Evolutionary conservation across 2,113 vertebrate genomes (phyloP).

Genomic region (Hippocampus abdominalis): DNA sequence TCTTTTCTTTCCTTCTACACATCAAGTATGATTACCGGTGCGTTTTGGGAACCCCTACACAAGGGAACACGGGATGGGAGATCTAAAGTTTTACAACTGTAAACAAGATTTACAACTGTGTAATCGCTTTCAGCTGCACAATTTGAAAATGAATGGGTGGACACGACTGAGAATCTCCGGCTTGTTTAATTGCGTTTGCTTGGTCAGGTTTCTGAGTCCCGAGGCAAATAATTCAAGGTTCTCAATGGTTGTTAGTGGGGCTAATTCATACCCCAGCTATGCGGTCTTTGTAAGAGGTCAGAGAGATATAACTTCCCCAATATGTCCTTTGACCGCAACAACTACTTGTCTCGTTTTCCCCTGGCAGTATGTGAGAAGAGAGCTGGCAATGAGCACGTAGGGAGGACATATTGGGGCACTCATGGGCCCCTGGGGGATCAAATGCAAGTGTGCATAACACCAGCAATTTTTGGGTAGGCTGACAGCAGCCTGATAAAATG

Average conservation of each 20-base stretch:
- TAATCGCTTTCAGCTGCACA: slow-evolving; percentile 49
- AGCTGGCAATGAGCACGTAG: not conserved
- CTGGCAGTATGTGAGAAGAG: not conserved
- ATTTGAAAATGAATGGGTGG: slow-evolving; percentile 38
- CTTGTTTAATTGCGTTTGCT: slow-evolving; percentile 56
- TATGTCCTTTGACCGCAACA: slow-evolving; percentile 65
- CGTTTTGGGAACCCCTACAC: not conserved
- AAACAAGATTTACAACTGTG: slow-evolving; percentile 45
- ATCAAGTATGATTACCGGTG: not conserved
- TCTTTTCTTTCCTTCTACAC: not conserved
- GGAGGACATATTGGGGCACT: not conserved
- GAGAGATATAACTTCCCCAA: slow-evolving; percentile 67
- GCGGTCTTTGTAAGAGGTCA: slow-evolving; percentile 59
- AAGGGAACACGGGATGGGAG: not conserved
- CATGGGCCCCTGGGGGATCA: not conserved
- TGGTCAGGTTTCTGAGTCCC: slow-evolving; percentile 43
- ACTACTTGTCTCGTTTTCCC: slow-evolving; percentile 48
- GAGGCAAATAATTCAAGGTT: slow-evolving; percentile 42
- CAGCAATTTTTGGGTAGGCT: too few relatives aligned
- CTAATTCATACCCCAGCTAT: slow-evolving; percentile 56
- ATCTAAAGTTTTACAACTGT: slow-evolving; percentile 33
- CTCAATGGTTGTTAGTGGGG: slow-evolving; percentile 33
- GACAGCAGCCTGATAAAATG: too few relatives aligned
- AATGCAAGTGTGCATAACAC: too few relatives aligned
- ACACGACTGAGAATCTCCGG: slow-evolving; percentile 26